Conservation (phyloP, 2,113 vertebrate genomes). For the Cyanoramphus novaezelandiae region DNA sequence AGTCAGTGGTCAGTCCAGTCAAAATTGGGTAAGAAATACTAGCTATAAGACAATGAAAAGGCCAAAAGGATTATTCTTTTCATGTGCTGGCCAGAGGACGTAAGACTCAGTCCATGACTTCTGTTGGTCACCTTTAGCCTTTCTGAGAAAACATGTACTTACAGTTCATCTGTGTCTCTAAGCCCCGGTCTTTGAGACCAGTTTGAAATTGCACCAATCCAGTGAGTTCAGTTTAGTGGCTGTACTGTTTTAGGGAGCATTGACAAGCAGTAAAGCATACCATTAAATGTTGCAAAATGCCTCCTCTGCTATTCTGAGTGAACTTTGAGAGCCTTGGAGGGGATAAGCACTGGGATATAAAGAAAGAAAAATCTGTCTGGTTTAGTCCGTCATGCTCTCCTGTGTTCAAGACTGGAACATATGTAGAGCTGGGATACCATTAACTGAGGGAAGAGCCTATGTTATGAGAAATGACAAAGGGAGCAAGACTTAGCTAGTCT, state of each 20-base stretch:
- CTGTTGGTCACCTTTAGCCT: background rate
- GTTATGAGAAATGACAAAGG: background rate
- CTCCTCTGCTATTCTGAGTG: background rate
- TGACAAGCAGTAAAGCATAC: background rate
- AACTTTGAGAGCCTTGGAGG: background rate
- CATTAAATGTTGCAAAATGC: background rate
- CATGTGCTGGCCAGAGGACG: background rate
- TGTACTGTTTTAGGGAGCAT: background rate
- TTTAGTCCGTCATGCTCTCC: background rate
- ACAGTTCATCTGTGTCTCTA: background rate
- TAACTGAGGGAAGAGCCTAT: background rate
- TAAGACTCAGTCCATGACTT: background rate
- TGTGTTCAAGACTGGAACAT: background rate
- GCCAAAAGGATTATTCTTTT: background rate
- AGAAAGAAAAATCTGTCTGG: background rate
- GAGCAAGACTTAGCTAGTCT: background rate
- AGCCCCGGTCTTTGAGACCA: background rate
- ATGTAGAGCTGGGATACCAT: background rate
- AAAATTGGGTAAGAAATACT: background rate
- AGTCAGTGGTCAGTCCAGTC: background rate
- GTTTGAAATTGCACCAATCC: background rate
- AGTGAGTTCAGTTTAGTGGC: background rate
- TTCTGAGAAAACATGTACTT: background rate
- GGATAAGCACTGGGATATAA: background rate
- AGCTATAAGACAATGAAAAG: background rate